Evolutionary conservation across 2,113 vertebrate genomes (phyloP), one percentile per base, ranked within the genome.

Genomic region (Dasyornis broadbenti): DNA sequence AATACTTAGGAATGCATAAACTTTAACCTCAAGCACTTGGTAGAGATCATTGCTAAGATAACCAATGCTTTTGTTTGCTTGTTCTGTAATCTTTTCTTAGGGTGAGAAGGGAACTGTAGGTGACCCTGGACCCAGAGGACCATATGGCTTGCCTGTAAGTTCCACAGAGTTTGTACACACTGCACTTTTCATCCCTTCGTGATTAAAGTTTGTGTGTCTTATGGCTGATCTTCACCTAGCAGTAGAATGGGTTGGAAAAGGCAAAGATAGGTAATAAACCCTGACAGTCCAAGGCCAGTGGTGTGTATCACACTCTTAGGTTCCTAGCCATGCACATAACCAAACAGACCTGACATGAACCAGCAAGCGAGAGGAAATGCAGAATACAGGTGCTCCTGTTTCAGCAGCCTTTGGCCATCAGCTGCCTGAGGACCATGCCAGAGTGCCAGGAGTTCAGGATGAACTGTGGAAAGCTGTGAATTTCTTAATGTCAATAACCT

Each of bases 131-230:
- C 99, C 99, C 73, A 98, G 99, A 98, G 99, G 99, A 96, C 99
- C 99, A 4, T 99, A 99, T 7, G 99, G 99, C 94, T 98, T 99
- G 88, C 99, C 99, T 96, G 99, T 99, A 97, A 99, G 99, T 99
- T 91, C 70, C 60, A 27, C 24, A 20, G n/a, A 70, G 44, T 15
- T 30, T 88, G 80, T 59, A 15, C 64, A 40, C 47, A 13, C 65
- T 53, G 52, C 3, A 15, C 23, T 42, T 53, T 66, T 92, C 93
- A 96, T 88, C 89, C 84, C 64, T 93, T 65, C 71, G 82, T 75
- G 20, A 71, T 88, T 92, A 90, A 86, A 84, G 39, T 42, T 40
- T 27, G 33, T 90, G 64, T 87, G 44, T 53, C 93, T 95, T 68
- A 68, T 86, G 79, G 63, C 65, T 52, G 31, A 76, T 93, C 83